These are phyloP conservation scores for Coregonus clupeaformis DNA, from an alignment of 2,113 vertebrate genomes.

Conservation along the genomic window DNA sequence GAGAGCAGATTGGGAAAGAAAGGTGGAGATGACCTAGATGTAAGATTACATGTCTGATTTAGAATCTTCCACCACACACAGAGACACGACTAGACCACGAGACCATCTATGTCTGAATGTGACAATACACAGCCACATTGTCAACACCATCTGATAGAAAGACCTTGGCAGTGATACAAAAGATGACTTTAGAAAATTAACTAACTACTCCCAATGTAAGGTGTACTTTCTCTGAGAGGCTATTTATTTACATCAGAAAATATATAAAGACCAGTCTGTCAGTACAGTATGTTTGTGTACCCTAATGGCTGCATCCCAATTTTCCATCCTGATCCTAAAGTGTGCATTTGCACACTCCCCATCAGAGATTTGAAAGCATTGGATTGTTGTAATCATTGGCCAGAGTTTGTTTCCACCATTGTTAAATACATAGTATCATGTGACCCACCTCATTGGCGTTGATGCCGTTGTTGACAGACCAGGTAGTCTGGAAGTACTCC, in stretches of 20 bases:
- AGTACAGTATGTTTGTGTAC: background rate
- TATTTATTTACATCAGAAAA: background rate
- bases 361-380: background rate
- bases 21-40: slow-evolving; percentile 39
- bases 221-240: no score
- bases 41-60: slow-evolving; percentile 18
- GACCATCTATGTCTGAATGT: background rate
- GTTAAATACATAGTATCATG: background rate
- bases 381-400: background rate
- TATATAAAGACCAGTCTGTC: background rate
- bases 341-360: background rate
- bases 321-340: background rate
- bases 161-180: background rate
- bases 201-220: no score
- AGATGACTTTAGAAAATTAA: no score
- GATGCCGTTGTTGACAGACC: slow-evolving; percentile 97
- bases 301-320: background rate
- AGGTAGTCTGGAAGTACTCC: slow-evolving; percentile 97
- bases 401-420: background rate
- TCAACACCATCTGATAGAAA: background rate
- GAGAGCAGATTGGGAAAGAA: background rate
- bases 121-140: slow-evolving; percentile 8
- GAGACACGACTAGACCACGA: background rate
- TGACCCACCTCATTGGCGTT: slow-evolving; percentile 90
- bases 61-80: background rate